Evolutionary conservation across 2,888 invertebrate genomes (phyloP).

Genomic region (Enchytraeus crypticus): DNA sequence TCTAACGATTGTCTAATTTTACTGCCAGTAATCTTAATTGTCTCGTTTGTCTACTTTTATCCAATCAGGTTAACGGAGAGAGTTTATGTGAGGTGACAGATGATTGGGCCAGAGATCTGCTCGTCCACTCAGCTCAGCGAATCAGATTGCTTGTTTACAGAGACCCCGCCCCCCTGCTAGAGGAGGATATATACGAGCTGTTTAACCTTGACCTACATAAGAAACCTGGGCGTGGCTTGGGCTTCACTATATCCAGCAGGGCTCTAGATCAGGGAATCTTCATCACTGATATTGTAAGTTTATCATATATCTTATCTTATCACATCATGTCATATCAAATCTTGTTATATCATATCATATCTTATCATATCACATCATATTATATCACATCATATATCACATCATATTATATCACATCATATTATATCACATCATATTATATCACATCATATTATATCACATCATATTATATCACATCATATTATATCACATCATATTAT

Average conservation of each 20-base stretch:
- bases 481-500: too few species aligned
- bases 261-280: constrained; percentile 70
- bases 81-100: constrained; percentile 73
- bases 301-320: not conserved
- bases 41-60: too few species aligned
- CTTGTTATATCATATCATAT: too few species aligned
- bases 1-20: not conserved
- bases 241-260: constrained; percentile 69
- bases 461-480: too few species aligned
- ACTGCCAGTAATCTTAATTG: not conserved
- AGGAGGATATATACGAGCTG: constrained; percentile 60
- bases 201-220: constrained; percentile 67
- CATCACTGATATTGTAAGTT: constrained; percentile 79
- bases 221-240: constrained; percentile 69
- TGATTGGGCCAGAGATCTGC: constrained; percentile 60
- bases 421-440: too few species aligned
- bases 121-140: constrained; percentile 73
- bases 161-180: constrained; percentile 47
- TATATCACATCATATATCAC: too few species aligned
- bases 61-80: constrained; percentile 61
- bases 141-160: constrained; percentile 73
- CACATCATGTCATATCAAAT: too few species aligned
- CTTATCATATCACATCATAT: too few species aligned
- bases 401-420: too few species aligned
- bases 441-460: too few species aligned